phyloP scores from a whole-genome alignment of 1,140 invertebrate species.

The Drosophila lacertosa region DNA sequence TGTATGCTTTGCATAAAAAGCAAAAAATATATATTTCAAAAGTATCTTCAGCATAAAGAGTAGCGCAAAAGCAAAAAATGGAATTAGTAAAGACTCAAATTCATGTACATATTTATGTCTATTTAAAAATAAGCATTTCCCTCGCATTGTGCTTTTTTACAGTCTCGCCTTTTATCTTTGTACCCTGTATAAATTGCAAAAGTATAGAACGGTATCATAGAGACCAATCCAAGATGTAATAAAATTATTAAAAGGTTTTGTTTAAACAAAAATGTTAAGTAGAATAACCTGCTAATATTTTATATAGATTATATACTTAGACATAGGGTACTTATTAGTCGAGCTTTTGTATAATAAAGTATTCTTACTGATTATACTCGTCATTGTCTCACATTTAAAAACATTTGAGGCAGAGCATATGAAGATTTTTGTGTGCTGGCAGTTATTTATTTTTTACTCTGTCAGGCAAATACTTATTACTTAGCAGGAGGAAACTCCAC shows the following conservation, averaged over 20 bases:
- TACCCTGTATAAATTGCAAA: constrained; percentile 2
- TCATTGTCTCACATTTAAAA: constrained; percentile 12
- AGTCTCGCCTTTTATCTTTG: background rate
- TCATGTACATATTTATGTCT: background rate
- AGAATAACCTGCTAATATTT: too few species aligned
- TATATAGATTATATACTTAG: too few species aligned
- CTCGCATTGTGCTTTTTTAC: background rate
- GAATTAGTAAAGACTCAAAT: constrained; percentile 7
- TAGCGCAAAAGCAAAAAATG: background rate
- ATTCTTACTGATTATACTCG: background rate
- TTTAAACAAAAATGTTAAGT: too few species aligned
- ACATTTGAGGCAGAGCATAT: background rate
- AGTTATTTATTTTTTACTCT: constrained; percentile 35
- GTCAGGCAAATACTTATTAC: constrained; percentile 37
- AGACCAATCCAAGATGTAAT: too few species aligned
- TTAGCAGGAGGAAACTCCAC: constrained; percentile 23
- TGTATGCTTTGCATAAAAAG: constrained; percentile 19
- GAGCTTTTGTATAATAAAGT: too few species aligned
- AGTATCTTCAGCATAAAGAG: constrained; percentile 24
- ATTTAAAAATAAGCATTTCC: background rate
- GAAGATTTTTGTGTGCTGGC: constrained; percentile 15
- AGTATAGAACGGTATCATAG: too few species aligned
- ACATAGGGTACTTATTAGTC: too few species aligned
- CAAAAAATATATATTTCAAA: constrained; percentile 14
- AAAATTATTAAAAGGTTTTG: too few species aligned